These are phyloP conservation scores for Hirtodrosophila confusa DNA, from an alignment of 2,888 invertebrate species.

Conservation along the genomic window DNA sequence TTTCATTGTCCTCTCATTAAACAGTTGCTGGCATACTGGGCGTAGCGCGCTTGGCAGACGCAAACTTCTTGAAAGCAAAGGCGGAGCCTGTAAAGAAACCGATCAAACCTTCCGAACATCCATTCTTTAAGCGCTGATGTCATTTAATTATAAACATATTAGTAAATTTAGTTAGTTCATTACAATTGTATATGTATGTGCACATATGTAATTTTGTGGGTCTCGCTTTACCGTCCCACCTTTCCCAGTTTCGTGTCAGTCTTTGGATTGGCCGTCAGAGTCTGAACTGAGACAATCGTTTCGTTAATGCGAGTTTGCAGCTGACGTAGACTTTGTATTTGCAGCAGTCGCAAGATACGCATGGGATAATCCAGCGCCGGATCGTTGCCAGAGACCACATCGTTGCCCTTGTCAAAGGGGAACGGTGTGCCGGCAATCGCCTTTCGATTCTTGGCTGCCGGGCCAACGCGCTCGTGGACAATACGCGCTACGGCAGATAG, in stretches of 20 bases:
- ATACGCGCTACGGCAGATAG: constrained; percentile 89
- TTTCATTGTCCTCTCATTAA: neutral
- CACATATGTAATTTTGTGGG: neutral
- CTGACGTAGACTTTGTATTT: constrained; percentile 85
- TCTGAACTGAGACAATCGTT: constrained; percentile 95
- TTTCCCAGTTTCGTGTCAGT: constrained; percentile 97
- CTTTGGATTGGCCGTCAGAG: constrained; percentile 97
- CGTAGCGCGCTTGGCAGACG: constrained; percentile 86
- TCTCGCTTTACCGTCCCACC: constrained; percentile 88
- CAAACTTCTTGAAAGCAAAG: constrained; percentile 66
- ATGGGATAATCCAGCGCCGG: constrained; percentile 88
- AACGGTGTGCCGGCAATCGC: constrained; percentile 86
- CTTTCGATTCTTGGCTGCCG: constrained; percentile 84
- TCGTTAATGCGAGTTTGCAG: constrained; percentile 98
- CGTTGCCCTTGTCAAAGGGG: constrained; percentile 88
- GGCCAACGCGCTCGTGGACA: constrained; percentile 86
- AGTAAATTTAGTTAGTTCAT: constrained; percentile 43
- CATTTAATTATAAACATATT: constrained; percentile 19
- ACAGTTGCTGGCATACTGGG: constrained; percentile 86
- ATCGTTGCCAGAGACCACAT: constrained; percentile 87
- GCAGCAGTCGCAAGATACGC: constrained; percentile 90
- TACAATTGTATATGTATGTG: constrained; percentile 26
- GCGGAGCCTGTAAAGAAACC: constrained; percentile 25
- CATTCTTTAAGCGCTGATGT: constrained; percentile 54
- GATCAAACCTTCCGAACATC: constrained; percentile 28